These are phyloP conservation scores for Chamaea fasciata DNA, from an alignment of 2,113 vertebrate genomes.

Conservation along the genomic window DNA sequence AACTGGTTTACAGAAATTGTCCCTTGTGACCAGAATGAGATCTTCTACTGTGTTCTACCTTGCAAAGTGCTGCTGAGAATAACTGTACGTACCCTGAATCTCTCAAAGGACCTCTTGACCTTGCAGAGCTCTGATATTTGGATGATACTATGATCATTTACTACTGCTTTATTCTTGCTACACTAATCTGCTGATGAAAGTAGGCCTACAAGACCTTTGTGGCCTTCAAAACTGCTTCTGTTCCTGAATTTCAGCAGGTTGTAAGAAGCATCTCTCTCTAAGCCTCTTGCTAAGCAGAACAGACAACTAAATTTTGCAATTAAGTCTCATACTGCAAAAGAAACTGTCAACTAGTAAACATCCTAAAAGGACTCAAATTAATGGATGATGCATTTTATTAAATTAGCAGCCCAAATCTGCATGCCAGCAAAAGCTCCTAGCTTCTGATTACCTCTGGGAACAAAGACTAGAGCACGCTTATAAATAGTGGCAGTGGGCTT, in stretches of 20 bases:
- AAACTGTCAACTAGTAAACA: slow-evolving; percentile 24
- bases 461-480: slow-evolving; percentile 46
- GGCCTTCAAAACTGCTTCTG: not conserved
- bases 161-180: not conserved
- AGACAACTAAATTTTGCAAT: not conserved
- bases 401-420: slow-evolving; percentile 48
- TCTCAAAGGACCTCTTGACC: not conserved
- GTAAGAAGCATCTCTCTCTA: not conserved
- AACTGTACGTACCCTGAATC: rapidly evolving
- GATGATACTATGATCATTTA: not conserved
- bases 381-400: slow-evolving; percentile 29
- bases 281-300: not conserved
- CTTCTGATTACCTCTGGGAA: slow-evolving; percentile 41
- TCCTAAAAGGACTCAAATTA: slow-evolving; percentile 42
- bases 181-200: not conserved
- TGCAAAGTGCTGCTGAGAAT: not conserved
- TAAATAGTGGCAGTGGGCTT: slow-evolving; percentile 49
- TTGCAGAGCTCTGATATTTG: not conserved
- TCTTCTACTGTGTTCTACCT: not conserved
- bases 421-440: slow-evolving; percentile 29
- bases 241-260: not conserved
- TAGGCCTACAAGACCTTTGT: not conserved
- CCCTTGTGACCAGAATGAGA: not conserved
- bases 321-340: not conserved
- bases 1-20: not conserved